A percentile compares a stretch with the other conserved stretches of the same genome.
Evolutionary conservation across 2,113 vertebrate species (phyloP).

Genomic region (Anguilla japonica): DNA sequence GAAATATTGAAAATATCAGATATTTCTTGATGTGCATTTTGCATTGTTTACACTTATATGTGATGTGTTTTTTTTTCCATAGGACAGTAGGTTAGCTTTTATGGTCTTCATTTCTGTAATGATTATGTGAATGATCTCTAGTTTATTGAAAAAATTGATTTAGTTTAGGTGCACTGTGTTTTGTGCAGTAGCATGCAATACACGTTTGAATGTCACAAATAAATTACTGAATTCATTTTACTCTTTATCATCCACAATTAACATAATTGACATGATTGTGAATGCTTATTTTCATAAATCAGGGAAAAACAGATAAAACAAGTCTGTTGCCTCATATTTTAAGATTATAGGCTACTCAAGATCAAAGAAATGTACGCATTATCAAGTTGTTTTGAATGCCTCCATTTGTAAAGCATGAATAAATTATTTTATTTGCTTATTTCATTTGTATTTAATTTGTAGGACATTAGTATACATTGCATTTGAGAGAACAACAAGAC

Average conservation of each 20-base stretch:
- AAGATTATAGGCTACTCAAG: neutral
- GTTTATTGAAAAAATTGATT: conserved; percentile 5
- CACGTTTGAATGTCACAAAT: neutral
- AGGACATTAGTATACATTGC: neutral
- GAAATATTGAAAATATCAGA: conserved; percentile 22
- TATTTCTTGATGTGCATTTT: neutral
- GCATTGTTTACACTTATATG: conserved; percentile 6
- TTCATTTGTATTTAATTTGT: neutral
- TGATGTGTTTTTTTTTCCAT: neutral
- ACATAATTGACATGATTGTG: neutral
- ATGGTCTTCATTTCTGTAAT: conserved; percentile 13
- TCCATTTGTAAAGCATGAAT: conserved; percentile 13
- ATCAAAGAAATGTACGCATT: neutral
- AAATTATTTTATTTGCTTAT: neutral
- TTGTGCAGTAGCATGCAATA: conserved; percentile 15
- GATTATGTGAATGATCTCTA: conserved; percentile 10
- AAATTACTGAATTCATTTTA: neutral
- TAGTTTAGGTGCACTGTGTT: conserved; percentile 1
- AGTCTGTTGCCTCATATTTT: conserved; percentile 8
- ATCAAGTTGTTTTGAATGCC: neutral
- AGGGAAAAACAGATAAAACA: conserved; percentile 14
- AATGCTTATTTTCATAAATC: conserved; percentile 9
- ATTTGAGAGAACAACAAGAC: neutral
- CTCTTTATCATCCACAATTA: neutral
- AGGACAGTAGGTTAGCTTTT: conserved; percentile 4